These are phyloP conservation scores for Australoheros scitulus DNA, from an alignment of 2,113 vertebrate genomes.

Conservation along the genomic window DNA sequence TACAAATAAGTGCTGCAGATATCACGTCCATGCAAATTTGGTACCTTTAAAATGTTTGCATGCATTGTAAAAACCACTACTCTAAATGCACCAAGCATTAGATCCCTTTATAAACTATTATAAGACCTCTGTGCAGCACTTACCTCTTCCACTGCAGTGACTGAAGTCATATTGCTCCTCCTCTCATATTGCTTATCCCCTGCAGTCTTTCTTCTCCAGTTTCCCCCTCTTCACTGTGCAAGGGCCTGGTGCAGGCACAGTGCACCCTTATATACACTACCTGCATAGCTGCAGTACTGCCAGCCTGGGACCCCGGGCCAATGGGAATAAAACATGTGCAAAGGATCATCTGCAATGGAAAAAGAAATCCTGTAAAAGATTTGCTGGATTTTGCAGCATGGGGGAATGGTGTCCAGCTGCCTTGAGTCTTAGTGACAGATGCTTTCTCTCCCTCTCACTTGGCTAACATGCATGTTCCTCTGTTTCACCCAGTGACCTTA, in stretches of 20 bases:
- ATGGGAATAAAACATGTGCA: slow-evolving; percentile 78
- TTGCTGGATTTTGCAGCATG: slow-evolving; percentile 71
- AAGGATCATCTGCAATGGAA: slow-evolving; percentile 82
- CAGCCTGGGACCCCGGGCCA: slow-evolving; percentile 66
- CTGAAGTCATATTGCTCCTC: background rate
- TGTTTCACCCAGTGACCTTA: slow-evolving; percentile 15
- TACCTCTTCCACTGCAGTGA: slow-evolving; percentile 33
- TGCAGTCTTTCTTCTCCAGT: slow-evolving; percentile 8
- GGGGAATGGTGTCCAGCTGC: slow-evolving; percentile 73
- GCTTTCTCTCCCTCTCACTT: slow-evolving; percentile 63
- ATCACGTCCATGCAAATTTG: fast-evolving
- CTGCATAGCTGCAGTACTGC: slow-evolving; percentile 47
- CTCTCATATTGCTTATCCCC: background rate
- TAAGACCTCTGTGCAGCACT: background rate
- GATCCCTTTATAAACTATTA: background rate
- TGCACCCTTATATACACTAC: slow-evolving; percentile 68
- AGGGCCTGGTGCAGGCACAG: slow-evolving; percentile 16
- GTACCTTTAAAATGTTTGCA: background rate
- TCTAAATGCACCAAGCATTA: background rate
- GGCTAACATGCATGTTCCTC: slow-evolving; percentile 20
- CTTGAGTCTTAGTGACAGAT: slow-evolving; percentile 69
- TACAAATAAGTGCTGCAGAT: slow-evolving; percentile 3
- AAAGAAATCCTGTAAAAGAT: slow-evolving; percentile 82
- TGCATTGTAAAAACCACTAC: background rate
- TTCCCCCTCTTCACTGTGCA: slow-evolving; percentile 9